A percentile compares a stretch with the other conserved stretches of the same genome.
phyloP scores from a whole-genome alignment of 2,797 vertebrate species.

The Schizopygopsis pylzovi region DNA sequence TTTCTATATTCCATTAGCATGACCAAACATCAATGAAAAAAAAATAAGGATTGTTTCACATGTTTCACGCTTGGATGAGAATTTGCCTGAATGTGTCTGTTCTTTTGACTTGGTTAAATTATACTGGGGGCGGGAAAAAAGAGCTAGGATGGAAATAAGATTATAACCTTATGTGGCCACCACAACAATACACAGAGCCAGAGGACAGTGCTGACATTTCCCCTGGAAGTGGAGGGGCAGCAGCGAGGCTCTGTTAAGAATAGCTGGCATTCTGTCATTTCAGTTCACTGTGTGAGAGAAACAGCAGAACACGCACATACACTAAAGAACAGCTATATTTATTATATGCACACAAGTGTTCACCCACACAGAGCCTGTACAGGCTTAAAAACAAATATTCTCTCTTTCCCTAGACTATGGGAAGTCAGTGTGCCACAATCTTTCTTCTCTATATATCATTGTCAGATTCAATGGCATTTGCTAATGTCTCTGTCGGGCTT shows the following conservation, averaged over 20 bases:
- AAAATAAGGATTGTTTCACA: not conserved
- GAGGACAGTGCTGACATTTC: slow-evolving; percentile 44
- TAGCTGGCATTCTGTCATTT: slow-evolving; percentile 2
- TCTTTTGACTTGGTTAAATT: not conserved
- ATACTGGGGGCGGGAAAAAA: not conserved
- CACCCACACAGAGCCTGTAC: not conserved
- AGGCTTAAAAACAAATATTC: not conserved
- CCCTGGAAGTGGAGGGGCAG: not conserved
- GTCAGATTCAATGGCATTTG: slow-evolving; percentile 34
- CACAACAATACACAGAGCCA: not conserved
- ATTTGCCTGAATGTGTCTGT: not conserved
- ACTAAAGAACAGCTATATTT: not conserved
- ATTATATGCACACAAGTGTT: not conserved
- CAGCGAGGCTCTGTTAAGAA: slow-evolving; percentile 25
- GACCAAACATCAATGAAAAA: not conserved
- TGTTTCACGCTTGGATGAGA: not conserved
- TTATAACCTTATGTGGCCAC: not conserved
- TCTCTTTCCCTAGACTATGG: not conserved
- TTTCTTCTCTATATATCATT: slow-evolving; percentile 11
- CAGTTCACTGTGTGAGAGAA: slow-evolving; percentile 20
- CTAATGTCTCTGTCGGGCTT: not conserved
- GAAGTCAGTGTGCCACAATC: not conserved
- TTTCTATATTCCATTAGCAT: not conserved
- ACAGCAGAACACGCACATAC: not conserved
- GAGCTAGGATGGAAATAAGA: not conserved